Percentiles rank a stretch among this genome's conserved stretches.
phyloP scores from a whole-genome alignment of 1,140 invertebrate species.

The Pararge aegeria region DNA sequence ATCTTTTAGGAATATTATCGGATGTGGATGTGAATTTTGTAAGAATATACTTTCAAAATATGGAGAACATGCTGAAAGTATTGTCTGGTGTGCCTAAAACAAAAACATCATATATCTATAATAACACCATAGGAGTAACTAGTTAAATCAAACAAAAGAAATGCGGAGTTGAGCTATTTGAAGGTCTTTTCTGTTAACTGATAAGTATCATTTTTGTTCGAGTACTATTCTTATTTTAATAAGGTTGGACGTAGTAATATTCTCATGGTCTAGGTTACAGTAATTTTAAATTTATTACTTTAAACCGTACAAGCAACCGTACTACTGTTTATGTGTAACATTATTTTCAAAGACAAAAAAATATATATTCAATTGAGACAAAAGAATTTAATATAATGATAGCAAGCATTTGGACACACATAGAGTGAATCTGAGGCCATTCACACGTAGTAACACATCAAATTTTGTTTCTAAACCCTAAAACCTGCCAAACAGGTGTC shows the following conservation, averaged over 20 bases:
- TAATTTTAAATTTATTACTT: slow-evolving; percentile 13
- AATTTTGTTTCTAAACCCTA: slow-evolving; percentile 60
- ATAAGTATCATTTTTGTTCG: slow-evolving; percentile 48
- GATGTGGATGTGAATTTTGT: slow-evolving; percentile 94
- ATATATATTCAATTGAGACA: too few species aligned
- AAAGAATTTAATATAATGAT: not conserved
- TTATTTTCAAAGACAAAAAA: too few species aligned
- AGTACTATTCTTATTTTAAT: slow-evolving; percentile 66
- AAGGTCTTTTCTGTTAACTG: slow-evolving; percentile 57
- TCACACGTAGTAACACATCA: slow-evolving; percentile 27
- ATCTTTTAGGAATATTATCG: slow-evolving; percentile 95
- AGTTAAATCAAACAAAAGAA: slow-evolving; percentile 28
- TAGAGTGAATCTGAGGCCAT: slow-evolving; percentile 18
- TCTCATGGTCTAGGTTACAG: slow-evolving; percentile 16
- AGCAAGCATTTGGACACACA: not conserved
- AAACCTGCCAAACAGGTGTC: slow-evolving; percentile 64
- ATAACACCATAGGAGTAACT: slow-evolving; percentile 13
- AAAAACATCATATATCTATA: slow-evolving; percentile 37
- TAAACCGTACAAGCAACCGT: slow-evolving; percentile 5
- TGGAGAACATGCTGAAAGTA: slow-evolving; percentile 95
- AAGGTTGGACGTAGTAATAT: slow-evolving; percentile 27
- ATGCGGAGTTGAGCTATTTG: slow-evolving; percentile 43
- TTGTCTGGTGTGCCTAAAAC: slow-evolving; percentile 92
- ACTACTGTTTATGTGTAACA: too few species aligned
- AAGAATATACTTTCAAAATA: slow-evolving; percentile 97